A percentile compares a stretch with the other conserved stretches of the same genome.
Evolutionary conservation across 2,113 vertebrate genomes (phyloP).

Genomic region (Macheiramphus alcinus): DNA sequence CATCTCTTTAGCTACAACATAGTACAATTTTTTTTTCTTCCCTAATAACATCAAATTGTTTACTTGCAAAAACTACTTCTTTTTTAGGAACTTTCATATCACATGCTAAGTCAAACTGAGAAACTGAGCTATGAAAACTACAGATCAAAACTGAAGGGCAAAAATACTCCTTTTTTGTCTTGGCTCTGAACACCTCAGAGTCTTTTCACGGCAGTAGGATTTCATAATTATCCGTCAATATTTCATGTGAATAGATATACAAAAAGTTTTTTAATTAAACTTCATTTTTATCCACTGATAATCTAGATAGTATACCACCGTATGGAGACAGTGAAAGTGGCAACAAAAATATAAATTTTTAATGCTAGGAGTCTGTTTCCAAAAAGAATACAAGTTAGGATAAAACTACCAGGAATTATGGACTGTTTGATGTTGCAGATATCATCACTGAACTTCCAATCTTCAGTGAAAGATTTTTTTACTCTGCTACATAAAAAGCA

Average conservation of each 20-base stretch:
- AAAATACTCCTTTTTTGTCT: neutral
- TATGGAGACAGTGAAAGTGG: neutral
- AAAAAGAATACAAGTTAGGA: neutral
- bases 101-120: neutral
- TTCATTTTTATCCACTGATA: neutral
- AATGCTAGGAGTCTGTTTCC: neutral
- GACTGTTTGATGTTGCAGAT: neutral
- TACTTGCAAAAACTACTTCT: neutral
- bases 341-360: neutral
- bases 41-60: neutral
- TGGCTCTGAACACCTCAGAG: neutral
- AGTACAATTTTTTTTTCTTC: neutral
- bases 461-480: neutral
- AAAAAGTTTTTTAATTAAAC: neutral
- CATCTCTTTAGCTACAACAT: neutral
- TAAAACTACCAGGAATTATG: neutral
- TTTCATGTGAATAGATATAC: neutral
- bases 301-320: neutral
- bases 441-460: neutral
- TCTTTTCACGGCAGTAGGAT: neutral
- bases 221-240: neutral
- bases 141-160: neutral
- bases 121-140: neutral
- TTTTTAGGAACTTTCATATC: neutral
- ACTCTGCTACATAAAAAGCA: neutral